These are phyloP conservation scores for Frankliniella intonsa DNA, from an alignment of 2,888 invertebrate species.

Conservation along the genomic window DNA sequence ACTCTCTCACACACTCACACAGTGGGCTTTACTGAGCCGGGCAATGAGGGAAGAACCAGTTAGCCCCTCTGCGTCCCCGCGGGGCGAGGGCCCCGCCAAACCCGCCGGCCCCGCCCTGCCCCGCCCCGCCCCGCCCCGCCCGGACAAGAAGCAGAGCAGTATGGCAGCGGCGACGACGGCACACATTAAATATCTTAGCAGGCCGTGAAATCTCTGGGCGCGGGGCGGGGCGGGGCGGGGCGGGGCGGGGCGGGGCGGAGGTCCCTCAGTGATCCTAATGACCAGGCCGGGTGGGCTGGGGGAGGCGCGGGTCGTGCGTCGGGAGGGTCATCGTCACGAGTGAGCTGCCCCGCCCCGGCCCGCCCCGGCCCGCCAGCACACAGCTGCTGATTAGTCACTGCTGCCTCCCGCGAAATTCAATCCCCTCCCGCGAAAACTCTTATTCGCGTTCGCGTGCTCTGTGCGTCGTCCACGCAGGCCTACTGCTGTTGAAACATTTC, in stretches of 20 bases:
- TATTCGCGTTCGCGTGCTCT: not conserved
- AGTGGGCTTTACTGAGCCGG: not conserved
- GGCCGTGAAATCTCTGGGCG: conserved; percentile 18
- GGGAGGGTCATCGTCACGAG: not conserved
- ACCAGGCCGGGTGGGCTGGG: not conserved
- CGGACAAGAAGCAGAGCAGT: no score
- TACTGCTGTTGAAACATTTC: no score
- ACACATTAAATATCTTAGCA: conserved; percentile 19
- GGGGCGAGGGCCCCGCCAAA: no score
- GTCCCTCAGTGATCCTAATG: not conserved
- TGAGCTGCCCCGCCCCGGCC: no score
- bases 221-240: not conserved
- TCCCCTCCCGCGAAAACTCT: not conserved
- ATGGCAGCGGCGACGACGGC: not conserved
- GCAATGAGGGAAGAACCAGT: no score
- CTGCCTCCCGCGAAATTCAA: not conserved
- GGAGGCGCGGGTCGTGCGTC: not conserved
- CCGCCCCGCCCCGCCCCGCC: no score
- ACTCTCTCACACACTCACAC: not conserved
- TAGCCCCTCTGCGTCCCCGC: no score
- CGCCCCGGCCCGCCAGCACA: no score
- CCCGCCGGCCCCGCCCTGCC: no score
- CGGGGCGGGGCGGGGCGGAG: not conserved
- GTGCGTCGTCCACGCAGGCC: no score
- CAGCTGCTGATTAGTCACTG: no score